Base-by-base conservation (phyloP, 2,888 invertebrate genomes). In the Pogonocherus hispidulus region DNA sequence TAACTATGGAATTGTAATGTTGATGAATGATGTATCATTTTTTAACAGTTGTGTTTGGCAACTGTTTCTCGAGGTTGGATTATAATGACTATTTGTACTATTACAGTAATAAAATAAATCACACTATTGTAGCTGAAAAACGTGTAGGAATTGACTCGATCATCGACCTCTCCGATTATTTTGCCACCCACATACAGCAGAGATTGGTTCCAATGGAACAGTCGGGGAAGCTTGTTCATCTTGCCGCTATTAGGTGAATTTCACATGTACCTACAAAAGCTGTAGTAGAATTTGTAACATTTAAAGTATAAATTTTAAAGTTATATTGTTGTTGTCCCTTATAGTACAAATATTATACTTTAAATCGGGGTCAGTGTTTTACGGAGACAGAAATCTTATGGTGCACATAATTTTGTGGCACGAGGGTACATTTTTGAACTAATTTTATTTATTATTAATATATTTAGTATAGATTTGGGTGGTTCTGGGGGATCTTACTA, bases 91-190 rank as follows among this genome's bases (percentile, higher is more conserved):
- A 49, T 51, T 49, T 49, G 62, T 62, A 51, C 18, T 62, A 37
- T 16, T 51, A 22, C 32, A 11, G 47, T 51, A 62, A 49, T 14
- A 46, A 59, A 59, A 59, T 59, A 62, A 49, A 62, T 62, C 14
- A 51, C 51, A 46, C 51, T 60, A 51, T 35, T 62, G 59, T 22
- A 14, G 27, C 35, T 16, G 20, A 49, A 20, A 18, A 22, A 35
- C 32, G 41, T 35, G 32, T 14, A 62, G 60, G 47, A 35, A 20
- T n/a, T 20, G 62, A 62, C 51, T 62, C 62, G 62, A 51, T 51
- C 62, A 22, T 20, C 35, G 37, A 62, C 62, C 62, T 62, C 37
- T 62, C 37, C 51, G 49, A 51, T 62, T 37, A 37, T 41, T 9
- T 32, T 22, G 51, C 62, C 62, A 49, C 62, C 62, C 51, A 62